Base-by-base conservation (phyloP, 30 jellyfish, hydroid and myxozoan genomes). In the Catostylus mosaicus region DNA sequence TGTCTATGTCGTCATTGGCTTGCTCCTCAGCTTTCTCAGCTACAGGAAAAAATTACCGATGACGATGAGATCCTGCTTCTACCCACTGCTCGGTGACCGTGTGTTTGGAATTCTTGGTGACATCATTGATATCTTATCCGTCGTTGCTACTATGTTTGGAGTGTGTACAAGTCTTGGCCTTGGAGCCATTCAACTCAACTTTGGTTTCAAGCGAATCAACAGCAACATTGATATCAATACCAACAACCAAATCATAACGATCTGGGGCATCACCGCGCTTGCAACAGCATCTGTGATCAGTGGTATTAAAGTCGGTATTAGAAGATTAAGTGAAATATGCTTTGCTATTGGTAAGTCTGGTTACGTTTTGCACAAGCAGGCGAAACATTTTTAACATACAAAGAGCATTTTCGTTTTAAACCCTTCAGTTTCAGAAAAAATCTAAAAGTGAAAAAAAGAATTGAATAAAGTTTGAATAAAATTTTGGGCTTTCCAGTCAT, bases 161-260 rank as follows among this genome's bases (percentile, higher is more conserved):
- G 98, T 93, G 29, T 93, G 98, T 82, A 93, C 98, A 22, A 93
- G 97, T 77, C 94, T 93, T 73, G 98, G 98, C 46, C 91, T 93
- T 50, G 98, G 98, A 2, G 98, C 87, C 5, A 88, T 93, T 57
- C 98, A 93, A 66, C 77, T 93, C 47, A 93, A 86, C 75, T 38
- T 78, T 45, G 98, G 98, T 4, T 87, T 93, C 76, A 78, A 45
- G 38, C 96, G 98, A 9, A 82, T 93, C 65, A 82, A 93, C 83
- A 74, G 89, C 64, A 79, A 79, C 29, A 82, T 93, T 43, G 71
- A 56, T 27, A 88, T 80, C 59, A 3, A 57, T 8, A 81, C 93
- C 11, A 77, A 46, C 37, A 88, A 77, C 60, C 97, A 93, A 68
- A 86, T 93, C 56, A 75, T 87, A 10, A 87, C 79, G 1, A 93